Evolutionary conservation across 2,888 invertebrate genomes (phyloP).

Genomic region (Dryobota labecula): DNA sequence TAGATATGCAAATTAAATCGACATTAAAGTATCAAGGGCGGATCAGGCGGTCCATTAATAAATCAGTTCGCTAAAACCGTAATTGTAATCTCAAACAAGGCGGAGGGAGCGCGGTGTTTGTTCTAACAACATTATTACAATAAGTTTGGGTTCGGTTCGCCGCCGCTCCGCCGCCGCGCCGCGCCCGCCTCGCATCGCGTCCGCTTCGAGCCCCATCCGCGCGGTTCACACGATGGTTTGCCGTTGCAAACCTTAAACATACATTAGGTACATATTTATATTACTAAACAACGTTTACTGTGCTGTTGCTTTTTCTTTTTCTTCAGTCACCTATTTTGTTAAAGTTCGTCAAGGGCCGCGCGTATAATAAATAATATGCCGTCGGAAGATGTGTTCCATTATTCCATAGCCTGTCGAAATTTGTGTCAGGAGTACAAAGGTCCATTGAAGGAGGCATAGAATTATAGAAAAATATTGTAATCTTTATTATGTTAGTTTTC

Average conservation of each 20-base stretch:
- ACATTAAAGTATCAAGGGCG: conserved; percentile 90
- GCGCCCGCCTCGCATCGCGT: conserved; percentile 56
- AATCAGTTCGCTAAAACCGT: conserved; percentile 91
- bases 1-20: conserved; percentile 87
- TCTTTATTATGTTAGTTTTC: too few relatives aligned
- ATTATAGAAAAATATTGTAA: too few relatives aligned
- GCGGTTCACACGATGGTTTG: conserved; percentile 75
- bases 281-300: conserved; percentile 30
- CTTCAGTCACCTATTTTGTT: conserved; percentile 6
- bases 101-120: conserved; percentile 87
- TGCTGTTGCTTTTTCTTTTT: background rate
- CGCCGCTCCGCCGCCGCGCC: conserved; percentile 69
- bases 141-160: conserved; percentile 86
- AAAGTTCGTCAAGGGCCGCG: too few relatives aligned
- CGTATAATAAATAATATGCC: too few relatives aligned
- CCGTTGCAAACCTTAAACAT: conserved; percentile 54
- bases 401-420: too few relatives aligned
- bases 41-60: conserved; percentile 90
- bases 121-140: conserved; percentile 91
- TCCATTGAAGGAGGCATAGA: too few relatives aligned
- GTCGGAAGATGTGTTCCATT: too few relatives aligned
- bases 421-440: too few relatives aligned
- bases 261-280: conserved; percentile 35
- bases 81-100: conserved; percentile 91
- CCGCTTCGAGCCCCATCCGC: conserved; percentile 69